phyloP scores from a whole-genome alignment of 2,797 vertebrate species.

The Clamator glandarius region DNA sequence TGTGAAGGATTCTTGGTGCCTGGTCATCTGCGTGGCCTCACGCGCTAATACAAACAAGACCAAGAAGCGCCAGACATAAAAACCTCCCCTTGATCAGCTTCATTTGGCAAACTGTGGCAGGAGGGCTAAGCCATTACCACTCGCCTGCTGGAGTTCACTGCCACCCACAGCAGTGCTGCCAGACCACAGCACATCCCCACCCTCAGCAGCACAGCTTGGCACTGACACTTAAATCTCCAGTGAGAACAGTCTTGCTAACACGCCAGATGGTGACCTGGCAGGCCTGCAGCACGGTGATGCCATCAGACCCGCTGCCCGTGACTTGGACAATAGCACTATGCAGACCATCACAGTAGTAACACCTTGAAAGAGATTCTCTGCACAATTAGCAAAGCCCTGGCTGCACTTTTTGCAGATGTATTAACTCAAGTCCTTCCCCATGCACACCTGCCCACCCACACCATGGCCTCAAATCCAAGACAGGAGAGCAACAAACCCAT shows the following conservation, averaged over 20 bases:
- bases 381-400: no score
- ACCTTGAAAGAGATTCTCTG: neutral
- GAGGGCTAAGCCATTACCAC: fast-evolving
- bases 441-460: fast-evolving
- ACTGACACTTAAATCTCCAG: neutral
- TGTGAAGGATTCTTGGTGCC: neutral
- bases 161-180: neutral
- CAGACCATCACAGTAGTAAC: fast-evolving
- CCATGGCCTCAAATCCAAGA: neutral
- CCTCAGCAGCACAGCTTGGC: neutral
- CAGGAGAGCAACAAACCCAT: fast-evolving
- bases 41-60: fast-evolving
- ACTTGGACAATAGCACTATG: neutral
- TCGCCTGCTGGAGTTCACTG: fast-evolving
- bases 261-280: neutral
- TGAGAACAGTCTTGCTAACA: neutral
- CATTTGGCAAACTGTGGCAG: fast-evolving
- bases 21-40: neutral
- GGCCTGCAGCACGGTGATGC: neutral
- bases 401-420: fast-evolving
- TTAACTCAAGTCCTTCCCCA: neutral
- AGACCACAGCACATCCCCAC: neutral
- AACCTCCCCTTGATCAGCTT: neutral
- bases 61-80: neutral
- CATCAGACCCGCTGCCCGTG: neutral